phyloP scores from a whole-genome alignment of 2,113 vertebrate species.

The Echinops telfairi region DNA sequence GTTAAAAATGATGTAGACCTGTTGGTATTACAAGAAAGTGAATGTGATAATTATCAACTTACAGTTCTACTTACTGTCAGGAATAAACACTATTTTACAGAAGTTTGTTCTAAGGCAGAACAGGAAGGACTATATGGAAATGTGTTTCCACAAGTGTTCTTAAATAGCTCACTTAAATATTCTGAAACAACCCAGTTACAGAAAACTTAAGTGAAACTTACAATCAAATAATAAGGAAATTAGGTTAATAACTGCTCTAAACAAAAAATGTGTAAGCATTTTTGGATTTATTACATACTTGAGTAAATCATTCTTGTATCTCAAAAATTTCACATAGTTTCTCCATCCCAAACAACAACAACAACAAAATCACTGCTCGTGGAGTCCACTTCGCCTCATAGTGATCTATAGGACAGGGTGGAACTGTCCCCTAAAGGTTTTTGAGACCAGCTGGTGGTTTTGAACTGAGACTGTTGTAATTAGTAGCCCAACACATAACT shows the following conservation, averaged over 20 bases:
- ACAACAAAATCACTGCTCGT: too few species aligned
- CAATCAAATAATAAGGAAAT: slow-evolving; percentile 4
- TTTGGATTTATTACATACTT: background rate
- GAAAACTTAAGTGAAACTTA: slow-evolving; percentile 19
- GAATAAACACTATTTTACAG: slow-evolving; percentile 49
- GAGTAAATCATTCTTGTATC: slow-evolving; percentile 56
- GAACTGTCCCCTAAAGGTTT: too few species aligned
- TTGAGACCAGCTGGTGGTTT: too few species aligned
- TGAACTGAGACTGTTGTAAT: too few species aligned
- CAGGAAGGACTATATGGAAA: slow-evolving; percentile 53
- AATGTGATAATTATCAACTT: slow-evolving; percentile 39
- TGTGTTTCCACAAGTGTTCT: slow-evolving; percentile 34
- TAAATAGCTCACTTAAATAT: slow-evolving; percentile 20
- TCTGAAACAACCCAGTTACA: slow-evolving; percentile 45
- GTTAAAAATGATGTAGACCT: slow-evolving; percentile 44
- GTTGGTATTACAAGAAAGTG: background rate
- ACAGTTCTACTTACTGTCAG: slow-evolving; percentile 12
- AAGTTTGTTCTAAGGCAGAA: slow-evolving; percentile 33
- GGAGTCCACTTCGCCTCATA: too few species aligned
- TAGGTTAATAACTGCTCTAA: slow-evolving; percentile 37
- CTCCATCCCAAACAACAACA: slow-evolving; percentile 33
- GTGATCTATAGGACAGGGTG: too few species aligned
- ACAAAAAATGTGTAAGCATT: slow-evolving; percentile 39
- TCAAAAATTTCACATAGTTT: slow-evolving; percentile 51
- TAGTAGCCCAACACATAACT: too few species aligned